Conservation (phyloP, 2,888 invertebrate genomes). For the Mantis religiosa region DNA sequence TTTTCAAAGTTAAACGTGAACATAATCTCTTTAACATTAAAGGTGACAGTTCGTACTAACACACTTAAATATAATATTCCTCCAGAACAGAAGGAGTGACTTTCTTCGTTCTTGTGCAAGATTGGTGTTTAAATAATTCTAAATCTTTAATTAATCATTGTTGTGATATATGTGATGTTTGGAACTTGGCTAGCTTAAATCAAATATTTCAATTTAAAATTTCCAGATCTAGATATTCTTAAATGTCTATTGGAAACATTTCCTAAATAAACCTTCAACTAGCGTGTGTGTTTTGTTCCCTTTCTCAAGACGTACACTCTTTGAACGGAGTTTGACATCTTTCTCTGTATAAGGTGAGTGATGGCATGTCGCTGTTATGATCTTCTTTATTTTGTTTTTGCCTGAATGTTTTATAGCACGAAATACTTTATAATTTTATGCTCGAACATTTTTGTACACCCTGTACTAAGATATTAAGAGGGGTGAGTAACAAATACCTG, state of each 20-base stretch:
- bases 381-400: too few species aligned
- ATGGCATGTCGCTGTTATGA: too few species aligned
- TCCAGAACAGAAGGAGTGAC: background rate
- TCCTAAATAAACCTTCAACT: background rate
- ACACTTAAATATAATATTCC: background rate
- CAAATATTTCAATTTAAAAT: background rate
- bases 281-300: background rate
- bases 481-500: too few species aligned
- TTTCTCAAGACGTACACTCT: background rate
- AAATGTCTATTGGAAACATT: background rate
- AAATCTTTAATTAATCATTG: background rate
- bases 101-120: background rate
- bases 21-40: background rate
- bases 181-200: background rate
- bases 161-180: background rate
- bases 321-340: background rate
- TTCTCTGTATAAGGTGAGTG: background rate
- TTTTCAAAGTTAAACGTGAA: background rate
- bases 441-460: too few species aligned
- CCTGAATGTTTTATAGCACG: too few species aligned
- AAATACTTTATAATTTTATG: too few species aligned
- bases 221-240: background rate
- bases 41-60: background rate
- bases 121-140: background rate
- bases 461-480: too few species aligned